Evolutionary conservation across 1,140 invertebrate genomes (phyloP).

Genomic region (Cydia fagiglandana): DNA sequence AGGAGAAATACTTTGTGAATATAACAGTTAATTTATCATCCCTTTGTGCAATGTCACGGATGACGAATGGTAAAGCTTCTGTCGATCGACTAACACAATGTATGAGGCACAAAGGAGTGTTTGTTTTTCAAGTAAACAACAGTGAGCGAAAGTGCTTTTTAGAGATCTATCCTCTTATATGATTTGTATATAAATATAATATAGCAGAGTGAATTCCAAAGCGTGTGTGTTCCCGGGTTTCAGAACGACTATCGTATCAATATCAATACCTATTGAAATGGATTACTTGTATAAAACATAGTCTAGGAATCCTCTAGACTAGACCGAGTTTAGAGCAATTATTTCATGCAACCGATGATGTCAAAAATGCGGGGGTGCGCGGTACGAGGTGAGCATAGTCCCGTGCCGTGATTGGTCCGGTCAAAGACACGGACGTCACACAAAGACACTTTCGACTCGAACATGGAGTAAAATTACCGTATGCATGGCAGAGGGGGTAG

Average conservation of each 20-base stretch:
- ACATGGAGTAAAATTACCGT: no score
- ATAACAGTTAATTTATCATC: slow-evolving; percentile 15
- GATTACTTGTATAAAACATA: no score
- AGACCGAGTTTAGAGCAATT: no score
- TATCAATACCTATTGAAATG: no score
- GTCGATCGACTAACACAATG: slow-evolving; percentile 10
- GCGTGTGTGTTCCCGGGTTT: neutral
- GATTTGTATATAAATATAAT: slow-evolving; percentile 2
- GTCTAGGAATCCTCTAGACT: no score
- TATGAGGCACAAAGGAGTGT: slow-evolving; percentile 7
- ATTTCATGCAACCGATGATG: no score
- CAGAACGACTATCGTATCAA: neutral
- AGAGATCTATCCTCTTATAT: neutral
- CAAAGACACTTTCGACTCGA: no score
- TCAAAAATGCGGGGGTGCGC: no score
- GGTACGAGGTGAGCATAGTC: no score
- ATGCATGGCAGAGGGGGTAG: no score
- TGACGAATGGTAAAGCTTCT: neutral
- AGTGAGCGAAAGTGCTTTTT: slow-evolving; percentile 8
- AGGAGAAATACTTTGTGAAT: neutral
- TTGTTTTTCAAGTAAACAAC: slow-evolving; percentile 11
- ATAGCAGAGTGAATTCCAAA: neutral
- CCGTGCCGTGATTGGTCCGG: no score
- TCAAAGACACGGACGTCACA: no score
- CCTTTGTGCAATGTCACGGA: slow-evolving; percentile 1